Conservation (phyloP, 2,888 invertebrate genomes). For the Bruchidius siliquastri region DNA sequence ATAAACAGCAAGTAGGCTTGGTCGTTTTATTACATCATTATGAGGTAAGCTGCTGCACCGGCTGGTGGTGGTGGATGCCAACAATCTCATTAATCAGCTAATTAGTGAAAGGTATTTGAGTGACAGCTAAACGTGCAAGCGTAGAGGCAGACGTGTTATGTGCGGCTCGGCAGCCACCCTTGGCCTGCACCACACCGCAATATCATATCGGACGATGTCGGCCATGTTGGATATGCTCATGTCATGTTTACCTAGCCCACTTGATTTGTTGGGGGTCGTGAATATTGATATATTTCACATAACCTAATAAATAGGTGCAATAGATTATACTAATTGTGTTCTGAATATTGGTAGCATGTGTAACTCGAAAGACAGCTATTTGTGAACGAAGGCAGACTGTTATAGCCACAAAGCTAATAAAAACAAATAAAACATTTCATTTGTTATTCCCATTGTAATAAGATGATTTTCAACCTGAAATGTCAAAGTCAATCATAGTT, state of each 20-base stretch:
- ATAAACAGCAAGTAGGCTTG: background rate
- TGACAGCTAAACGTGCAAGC: conserved; percentile 31
- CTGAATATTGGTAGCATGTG: too few relatives aligned
- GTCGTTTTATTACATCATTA: background rate
- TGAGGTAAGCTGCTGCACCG: background rate
- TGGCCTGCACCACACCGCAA: conserved; percentile 18
- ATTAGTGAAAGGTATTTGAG: conserved; percentile 37
- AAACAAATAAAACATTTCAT: too few relatives aligned
- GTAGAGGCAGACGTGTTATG: conserved; percentile 21
- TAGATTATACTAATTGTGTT: too few relatives aligned
- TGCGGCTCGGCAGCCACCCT: conserved; percentile 15
- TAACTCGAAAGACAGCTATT: too few relatives aligned
- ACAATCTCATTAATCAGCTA: conserved; percentile 38
- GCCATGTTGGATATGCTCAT: conserved; percentile 14
- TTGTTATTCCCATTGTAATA: too few relatives aligned
- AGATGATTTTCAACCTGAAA: too few relatives aligned
- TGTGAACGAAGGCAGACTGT: too few relatives aligned
- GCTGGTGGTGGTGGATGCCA: conserved; percentile 18
- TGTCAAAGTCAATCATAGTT: too few relatives aligned
- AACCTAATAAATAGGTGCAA: too few relatives aligned
- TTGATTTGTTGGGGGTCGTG: background rate
- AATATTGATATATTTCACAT: too few relatives aligned
- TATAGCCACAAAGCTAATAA: too few relatives aligned
- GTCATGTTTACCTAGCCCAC: background rate
- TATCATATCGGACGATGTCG: conserved; percentile 20